Evolutionary conservation across 2,888 invertebrate species (phyloP), one percentile per base, ranked within the genome.

Genomic region (Panzeria rudis): DNA sequence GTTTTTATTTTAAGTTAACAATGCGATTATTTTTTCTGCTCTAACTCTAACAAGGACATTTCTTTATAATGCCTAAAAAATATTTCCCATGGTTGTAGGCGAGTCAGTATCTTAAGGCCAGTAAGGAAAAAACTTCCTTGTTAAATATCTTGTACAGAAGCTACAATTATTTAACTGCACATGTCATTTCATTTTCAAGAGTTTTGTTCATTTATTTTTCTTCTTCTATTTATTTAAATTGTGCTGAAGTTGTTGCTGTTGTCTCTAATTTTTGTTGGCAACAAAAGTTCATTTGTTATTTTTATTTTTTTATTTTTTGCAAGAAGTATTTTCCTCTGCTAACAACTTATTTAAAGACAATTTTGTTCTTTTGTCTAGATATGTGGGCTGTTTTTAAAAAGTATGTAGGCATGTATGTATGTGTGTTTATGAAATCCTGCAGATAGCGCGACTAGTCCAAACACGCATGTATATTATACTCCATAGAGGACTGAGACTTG

Each of bases 101-200:
- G 52, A 52, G 41, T 71, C 3, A 29, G 41, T 71, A 41, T 32
- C 69, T 78, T 71, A 61, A 52, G 78, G 69, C 52, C 69, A 62
- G 35, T n/a, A 20, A 68, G 20, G 61, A 25, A 32, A 52, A 71
- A 71, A n/a, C 78, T 78, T 78, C 69, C 78, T 77, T 77, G 56
- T 77, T 68, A 23, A 47, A 59, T 47, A 77, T 17, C 76, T 69
- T 78, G 47, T 59, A 25, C 35, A 50, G 59, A n/a, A 73, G 29
- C 61, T 69, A 41, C 68, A 69, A 61, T 78, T 78, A 69, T 69
- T 78, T 78, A 59, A 50, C 77, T 69, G n/a, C 25, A 78, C 32
- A 59, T 78, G 59, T 64, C 35, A 44, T 61, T 29, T 66, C 6
- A 56, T 56, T 20, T 35, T 50, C 20, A 52, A 68, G 68, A 35